phyloP scores from a whole-genome alignment of 2,113 vertebrate species.

The Spea multiplicata region DNA sequence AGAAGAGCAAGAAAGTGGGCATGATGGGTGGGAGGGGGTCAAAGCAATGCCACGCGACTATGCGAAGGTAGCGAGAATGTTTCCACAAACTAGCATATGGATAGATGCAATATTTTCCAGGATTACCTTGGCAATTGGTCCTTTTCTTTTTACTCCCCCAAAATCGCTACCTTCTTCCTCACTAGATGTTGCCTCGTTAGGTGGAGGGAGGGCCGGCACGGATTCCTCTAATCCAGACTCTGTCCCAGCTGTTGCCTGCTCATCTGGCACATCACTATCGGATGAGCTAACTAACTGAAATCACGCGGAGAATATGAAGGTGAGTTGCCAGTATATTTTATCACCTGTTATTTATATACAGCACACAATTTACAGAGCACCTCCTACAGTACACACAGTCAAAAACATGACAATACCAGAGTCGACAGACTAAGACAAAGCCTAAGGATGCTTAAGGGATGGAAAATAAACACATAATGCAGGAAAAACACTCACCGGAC shows the following conservation, averaged over 20 bases:
- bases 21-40: too few relatives aligned
- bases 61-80: too few relatives aligned
- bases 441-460: too few relatives aligned
- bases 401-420: neutral
- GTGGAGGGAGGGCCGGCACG: constrained; percentile 41
- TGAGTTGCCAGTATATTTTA: too few relatives aligned
- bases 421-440: neutral
- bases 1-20: too few relatives aligned
- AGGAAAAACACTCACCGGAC: constrained; percentile 73
- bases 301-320: neutral
- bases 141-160: constrained; percentile 69
- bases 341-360: too few relatives aligned
- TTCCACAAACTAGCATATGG: too few relatives aligned
- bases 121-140: constrained; percentile 59
- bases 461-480: neutral
- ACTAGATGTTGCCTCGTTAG: constrained; percentile 71
- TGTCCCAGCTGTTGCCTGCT: constrained; percentile 69
- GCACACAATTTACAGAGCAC: fast-evolving
- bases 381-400: fast-evolving
- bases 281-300: constrained; percentile 84
- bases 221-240: constrained; percentile 64
- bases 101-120: neutral
- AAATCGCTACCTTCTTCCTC: constrained; percentile 64
- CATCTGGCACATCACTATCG: constrained; percentile 78
- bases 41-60: too few relatives aligned